Base-by-base conservation (phyloP, 1,140 invertebrate genomes). In the Drosophila watanabei region DNA sequence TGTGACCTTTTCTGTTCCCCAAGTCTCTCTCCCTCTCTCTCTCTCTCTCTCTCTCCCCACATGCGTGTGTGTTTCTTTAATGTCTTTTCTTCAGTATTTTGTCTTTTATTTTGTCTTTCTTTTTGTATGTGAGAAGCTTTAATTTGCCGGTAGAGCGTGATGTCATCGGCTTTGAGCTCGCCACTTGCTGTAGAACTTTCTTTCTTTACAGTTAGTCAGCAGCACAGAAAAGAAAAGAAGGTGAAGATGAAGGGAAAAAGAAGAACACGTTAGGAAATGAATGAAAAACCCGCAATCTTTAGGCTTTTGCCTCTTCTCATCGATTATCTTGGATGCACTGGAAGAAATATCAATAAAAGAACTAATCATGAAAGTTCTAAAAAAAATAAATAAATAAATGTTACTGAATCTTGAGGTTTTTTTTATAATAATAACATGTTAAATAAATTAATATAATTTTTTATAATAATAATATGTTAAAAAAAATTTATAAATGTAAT, bases 71-170 rank as follows among this genome's bases (percentile, higher is more conserved):
- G 49, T 71, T 69, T 54, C 37, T 64, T 64, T 9, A 39, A 63
- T 41, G 51, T 63, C 49, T 63, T 63, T 57, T 57, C 54, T 57
- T 57, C 5, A 28, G 54, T 28, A 48, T 48, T 48, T 48, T 28
- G 20, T 28, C 9, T 49, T 49, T 35, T 16, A 6, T 39, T 41
- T 30, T 13, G 10, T 48, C 43, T 43, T 41, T 73, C 63, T 77
- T 69, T 24, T 76, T 69, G 10, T 63, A 41, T 64, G 58, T 57
- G 30, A 28, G 37, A 69, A 81, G 85, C 81, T 81, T 90, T 79
- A 85, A 85, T 85, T 81, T 70, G 78, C 85, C 70, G 82, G 77
- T 73, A 48, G 66, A 66, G 71, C 73, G 85, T 89, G 85, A 89
- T 89, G 86, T 89, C 85, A 89, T 89, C 71, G 54, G 72, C 68